These are phyloP conservation scores for Dryobotodes eremita DNA, from an alignment of 2,888 invertebrate species.

Conservation along the genomic window DNA sequence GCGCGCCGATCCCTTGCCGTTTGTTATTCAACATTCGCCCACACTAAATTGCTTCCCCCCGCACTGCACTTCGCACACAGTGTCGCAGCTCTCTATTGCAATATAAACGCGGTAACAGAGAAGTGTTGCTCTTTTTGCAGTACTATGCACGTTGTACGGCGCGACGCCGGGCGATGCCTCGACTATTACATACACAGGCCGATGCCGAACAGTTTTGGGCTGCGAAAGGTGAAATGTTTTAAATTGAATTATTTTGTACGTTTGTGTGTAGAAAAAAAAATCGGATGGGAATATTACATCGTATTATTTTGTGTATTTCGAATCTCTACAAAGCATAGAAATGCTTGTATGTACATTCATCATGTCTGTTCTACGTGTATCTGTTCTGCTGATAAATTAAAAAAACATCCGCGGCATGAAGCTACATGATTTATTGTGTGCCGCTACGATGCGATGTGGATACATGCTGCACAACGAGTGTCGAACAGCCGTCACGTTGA, in stretches of 20 bases:
- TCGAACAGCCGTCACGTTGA: neutral
- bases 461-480: neutral
- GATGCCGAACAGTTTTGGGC: neutral
- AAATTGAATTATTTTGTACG: neutral
- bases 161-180: neutral
- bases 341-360: neutral
- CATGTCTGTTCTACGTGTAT: neutral
- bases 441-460: neutral
- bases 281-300: neutral
- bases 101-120: constrained; percentile 19
- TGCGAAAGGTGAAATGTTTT: constrained; percentile 21
- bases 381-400: constrained; percentile 12
- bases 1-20: constrained; percentile 5
- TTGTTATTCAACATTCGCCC: constrained; percentile 42
- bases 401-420: neutral
- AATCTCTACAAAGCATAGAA: neutral
- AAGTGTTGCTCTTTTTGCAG: constrained; percentile 10
- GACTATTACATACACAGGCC: neutral
- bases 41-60: neutral
- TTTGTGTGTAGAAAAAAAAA: neutral
- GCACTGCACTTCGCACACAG: constrained; percentile 3
- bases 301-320: neutral
- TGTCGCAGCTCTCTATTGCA: constrained; percentile 11
- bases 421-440: constrained; percentile 16
- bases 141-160: neutral